These are phyloP conservation scores for Athalia circularis DNA, from an alignment of 2,888 invertebrate genomes.

Conservation along the genomic window DNA sequence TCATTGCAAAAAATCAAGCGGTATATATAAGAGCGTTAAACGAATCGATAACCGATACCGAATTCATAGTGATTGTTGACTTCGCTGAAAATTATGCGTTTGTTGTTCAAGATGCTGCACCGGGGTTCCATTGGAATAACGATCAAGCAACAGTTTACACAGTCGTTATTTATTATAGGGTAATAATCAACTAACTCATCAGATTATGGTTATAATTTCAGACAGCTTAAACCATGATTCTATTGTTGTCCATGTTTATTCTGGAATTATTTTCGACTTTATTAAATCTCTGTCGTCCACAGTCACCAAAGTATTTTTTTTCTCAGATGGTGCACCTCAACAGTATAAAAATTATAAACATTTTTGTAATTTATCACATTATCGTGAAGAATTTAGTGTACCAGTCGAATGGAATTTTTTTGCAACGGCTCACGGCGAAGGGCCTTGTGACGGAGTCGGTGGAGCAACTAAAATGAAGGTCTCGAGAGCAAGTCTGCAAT, in stretches of 20 bases:
- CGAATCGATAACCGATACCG: slow-evolving; percentile 29
- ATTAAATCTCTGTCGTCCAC: slow-evolving; percentile 6
- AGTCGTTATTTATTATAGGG: too few species aligned
- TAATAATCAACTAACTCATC: too few species aligned
- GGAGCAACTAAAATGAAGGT: background rate
- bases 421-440: slow-evolving; percentile 8
- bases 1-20: slow-evolving; percentile 49
- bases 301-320: slow-evolving; percentile 4
- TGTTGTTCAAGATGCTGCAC: slow-evolving; percentile 45
- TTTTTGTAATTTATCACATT: slow-evolving; percentile 10
- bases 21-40: slow-evolving; percentile 41
- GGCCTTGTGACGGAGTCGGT: slow-evolving; percentile 3
- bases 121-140: slow-evolving; percentile 40
- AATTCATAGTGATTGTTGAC: slow-evolving; percentile 36
- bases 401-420: slow-evolving; percentile 19
- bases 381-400: slow-evolving; percentile 7
- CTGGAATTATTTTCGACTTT: slow-evolving; percentile 7
- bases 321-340: slow-evolving; percentile 13
- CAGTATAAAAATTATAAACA: slow-evolving; percentile 16
- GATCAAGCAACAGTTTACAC: slow-evolving; percentile 38
- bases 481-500: slow-evolving; percentile 1
- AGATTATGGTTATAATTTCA: too few species aligned
- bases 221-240: too few species aligned
- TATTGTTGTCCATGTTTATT: slow-evolving; percentile 3
- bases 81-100: too few species aligned